phyloP scores from a whole-genome alignment of 2,888 invertebrate genomes.

The Ommatoiulus sabulosus region DNA sequence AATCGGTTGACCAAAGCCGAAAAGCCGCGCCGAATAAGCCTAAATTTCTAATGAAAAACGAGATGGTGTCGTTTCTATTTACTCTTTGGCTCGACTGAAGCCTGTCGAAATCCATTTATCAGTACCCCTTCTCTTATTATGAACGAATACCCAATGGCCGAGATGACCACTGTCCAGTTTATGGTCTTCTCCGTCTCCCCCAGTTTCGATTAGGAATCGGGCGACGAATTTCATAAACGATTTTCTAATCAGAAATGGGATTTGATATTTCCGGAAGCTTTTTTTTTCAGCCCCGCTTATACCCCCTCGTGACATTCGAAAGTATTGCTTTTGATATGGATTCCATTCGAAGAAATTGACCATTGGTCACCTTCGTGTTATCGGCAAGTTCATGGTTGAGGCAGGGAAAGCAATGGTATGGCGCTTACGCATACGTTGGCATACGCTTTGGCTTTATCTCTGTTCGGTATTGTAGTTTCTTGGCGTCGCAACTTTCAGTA shows the following conservation, averaged over 20 bases:
- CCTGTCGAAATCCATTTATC: neutral
- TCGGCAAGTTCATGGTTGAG: neutral
- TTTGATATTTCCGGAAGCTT: conserved; percentile 23
- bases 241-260: conserved; percentile 36
- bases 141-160: neutral
- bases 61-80: neutral
- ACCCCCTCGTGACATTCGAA: too few species aligned
- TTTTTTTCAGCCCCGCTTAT: neutral
- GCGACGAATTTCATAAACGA: neutral
- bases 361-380: neutral
- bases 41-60: neutral
- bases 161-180: neutral
- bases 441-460: neutral
- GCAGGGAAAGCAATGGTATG: neutral
- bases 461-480: too few species aligned
- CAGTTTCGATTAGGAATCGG: neutral
- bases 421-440: neutral
- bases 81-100: neutral
- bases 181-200: too few species aligned
- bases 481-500: neutral
- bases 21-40: neutral
- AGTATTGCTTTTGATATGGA: neutral
- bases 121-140: neutral
- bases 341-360: neutral
- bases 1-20: neutral